Evolutionary conservation across 2,797 vertebrate species (phyloP), one percentile per base, ranked within the genome.

Genomic region (Myoxocephalus aenaeus): DNA sequence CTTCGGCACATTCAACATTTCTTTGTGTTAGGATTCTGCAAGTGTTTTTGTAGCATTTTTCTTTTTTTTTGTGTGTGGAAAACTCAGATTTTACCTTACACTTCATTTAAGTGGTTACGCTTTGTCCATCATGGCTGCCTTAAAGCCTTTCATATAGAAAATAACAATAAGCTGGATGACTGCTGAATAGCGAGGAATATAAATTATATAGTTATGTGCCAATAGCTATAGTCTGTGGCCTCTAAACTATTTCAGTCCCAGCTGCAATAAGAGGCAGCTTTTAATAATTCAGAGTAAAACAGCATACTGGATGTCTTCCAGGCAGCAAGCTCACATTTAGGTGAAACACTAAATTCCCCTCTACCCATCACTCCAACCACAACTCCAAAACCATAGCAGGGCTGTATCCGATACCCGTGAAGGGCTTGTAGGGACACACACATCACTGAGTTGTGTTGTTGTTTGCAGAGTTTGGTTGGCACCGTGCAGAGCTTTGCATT

Each of bases 281-380:
- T 93, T 91, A 92, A 93, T 93, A 93, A 94, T 95, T 93, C 78
- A 93, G 67, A 77, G 74, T 89, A 89, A 90, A 92, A 91, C 88
- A 82, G 86, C 84, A 84, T 86, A 79, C 86, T 88, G 80, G 72
- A 90, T 90, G 86, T 91, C 89, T 86, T 89, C 87, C 79, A 90
- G 90, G 89, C 89, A 86, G 89, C 88, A 88, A 85, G 81, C 82
- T 86, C 66, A 81, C 82, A 86, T 90, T 88, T 82, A 90, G 80
- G 90, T 76, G 82, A 79, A 92, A 91, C 87, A 92, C 82, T 85
- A 81, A 89, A 88, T 83, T 84, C 69, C 57, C 70, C 75, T 69
- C 72, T 29, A 65, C 65, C 70, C 62, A 71, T 66, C 58, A 67
- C 64, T 74, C 44, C 62, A 63, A 79, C 56, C 66, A 64, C 70